Evolutionary conservation across 2,797 vertebrate species (phyloP), one percentile per base, ranked within the genome.

Genomic region (Neosilurus hyrtlii): DNA sequence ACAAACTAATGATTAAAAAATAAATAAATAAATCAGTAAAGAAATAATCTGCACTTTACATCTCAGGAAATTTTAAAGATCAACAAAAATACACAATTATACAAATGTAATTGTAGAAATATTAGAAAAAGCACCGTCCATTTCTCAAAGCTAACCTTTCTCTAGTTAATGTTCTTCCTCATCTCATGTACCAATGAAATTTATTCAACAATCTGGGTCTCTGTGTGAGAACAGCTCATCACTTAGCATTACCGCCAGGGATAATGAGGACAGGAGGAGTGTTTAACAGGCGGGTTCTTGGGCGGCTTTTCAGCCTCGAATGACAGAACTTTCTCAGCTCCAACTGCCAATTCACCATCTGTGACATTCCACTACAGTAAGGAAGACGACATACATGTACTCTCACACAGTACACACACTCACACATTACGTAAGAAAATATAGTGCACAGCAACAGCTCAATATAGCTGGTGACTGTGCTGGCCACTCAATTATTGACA

Each of bases 241-340:
- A 1, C 12, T 80, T 14, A 61, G 80, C 43, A 6, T 15, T 65
- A 22, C 14, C 2, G 22, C 9, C 51, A 26, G 15, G 22, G 24
- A 54, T 10, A 18, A 66, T 59, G 54, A 61, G 56, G 24, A 30
- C 59, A 35, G 14, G 49, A 67, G 51, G 37, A 2, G 24, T 12
- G 73, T 82, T 61, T 24, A 59, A 37, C 61, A 10, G 35, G 35
- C 15, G 0, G 30, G 76, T 82, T 75, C 81, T 49, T 82, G 35
- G 68, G 81, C 72, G 49, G 73, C 63, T 43, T 76, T 76, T 67
- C 52, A 43, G 51, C 35, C 30, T 66, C 20, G 16, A 43, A 57
- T 24, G 72, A 56, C 72, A 68, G 61, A 26, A 67, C 26, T 66
- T 3, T 16, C 62, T 67, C 51, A 9, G 61, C 62, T 67, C 62